A percentile compares a stretch with the other conserved stretches of the same genome.
Evolutionary conservation across 2,888 invertebrate genomes (phyloP).

Genomic region (Diarsia mendica): DNA sequence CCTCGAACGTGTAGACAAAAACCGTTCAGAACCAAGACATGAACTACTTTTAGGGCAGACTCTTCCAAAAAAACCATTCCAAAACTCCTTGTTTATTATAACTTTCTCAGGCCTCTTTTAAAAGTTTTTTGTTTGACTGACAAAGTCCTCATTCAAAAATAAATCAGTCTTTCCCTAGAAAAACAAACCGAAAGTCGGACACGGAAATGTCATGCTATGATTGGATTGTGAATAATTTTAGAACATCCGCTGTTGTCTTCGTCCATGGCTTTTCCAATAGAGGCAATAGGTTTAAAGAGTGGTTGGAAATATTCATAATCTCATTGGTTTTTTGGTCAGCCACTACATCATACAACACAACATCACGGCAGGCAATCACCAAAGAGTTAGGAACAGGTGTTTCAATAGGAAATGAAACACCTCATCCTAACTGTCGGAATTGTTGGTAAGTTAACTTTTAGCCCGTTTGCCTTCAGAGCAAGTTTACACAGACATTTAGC

Average conservation of each 20-base stretch:
- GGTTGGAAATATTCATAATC: neutral
- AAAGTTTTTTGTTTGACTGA: conserved; percentile 42
- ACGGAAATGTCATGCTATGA: conserved; percentile 52
- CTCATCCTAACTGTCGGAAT: no score
- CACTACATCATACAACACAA: no score
- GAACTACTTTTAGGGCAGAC: conserved; percentile 17
- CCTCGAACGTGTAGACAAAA: no score
- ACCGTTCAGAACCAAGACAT: neutral
- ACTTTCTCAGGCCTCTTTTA: conserved; percentile 26
- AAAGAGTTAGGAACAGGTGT: neutral
- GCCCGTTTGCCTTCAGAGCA: no score
- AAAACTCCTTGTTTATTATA: conserved; percentile 44
- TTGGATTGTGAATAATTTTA: conserved; percentile 52
- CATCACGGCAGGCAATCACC: no score
- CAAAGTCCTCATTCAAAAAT: no score
- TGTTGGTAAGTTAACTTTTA: no score
- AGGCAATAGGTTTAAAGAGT: conserved; percentile 1
- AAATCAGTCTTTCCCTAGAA: conserved; percentile 10
- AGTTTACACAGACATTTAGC: no score
- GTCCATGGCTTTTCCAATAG: neutral
- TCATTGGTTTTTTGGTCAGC: neutral
- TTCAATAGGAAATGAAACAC: no score
- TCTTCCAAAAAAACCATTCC: conserved; percentile 18
- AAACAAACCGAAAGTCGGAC: conserved; percentile 25
- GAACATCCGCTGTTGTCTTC: conserved; percentile 12